Percentiles rank a stretch among this genome's conserved stretches.
phyloP scores from a whole-genome alignment of 1,140 invertebrate species.

The Drosophila parabipectinata region DNA sequence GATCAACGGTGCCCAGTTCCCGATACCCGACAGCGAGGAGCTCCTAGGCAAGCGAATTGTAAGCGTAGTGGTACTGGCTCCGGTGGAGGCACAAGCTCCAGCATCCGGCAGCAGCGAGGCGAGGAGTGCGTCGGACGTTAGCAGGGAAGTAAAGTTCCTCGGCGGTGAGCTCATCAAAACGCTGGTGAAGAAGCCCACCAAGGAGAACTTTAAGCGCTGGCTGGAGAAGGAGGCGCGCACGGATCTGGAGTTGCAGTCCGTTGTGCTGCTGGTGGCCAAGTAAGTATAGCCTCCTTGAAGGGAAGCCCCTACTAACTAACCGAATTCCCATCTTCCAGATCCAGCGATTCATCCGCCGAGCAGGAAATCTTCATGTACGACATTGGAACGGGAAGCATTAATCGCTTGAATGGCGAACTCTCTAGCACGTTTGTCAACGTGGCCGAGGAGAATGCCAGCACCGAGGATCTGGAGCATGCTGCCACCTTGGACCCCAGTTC shows the following conservation, averaged over 20 bases:
- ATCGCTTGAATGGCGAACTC: slow-evolving; percentile 89
- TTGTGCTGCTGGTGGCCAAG: slow-evolving; percentile 91
- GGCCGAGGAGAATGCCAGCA: slow-evolving; percentile 91
- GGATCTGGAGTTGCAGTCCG: slow-evolving; percentile 89
- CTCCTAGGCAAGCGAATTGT: slow-evolving; percentile 90
- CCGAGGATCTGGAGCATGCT: slow-evolving; percentile 87
- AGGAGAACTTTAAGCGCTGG: slow-evolving; percentile 92
- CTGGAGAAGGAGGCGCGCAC: slow-evolving; percentile 90
- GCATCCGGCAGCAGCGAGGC: slow-evolving; percentile 70
- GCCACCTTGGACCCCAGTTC: slow-evolving; percentile 86
- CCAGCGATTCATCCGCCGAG: slow-evolving; percentile 83
- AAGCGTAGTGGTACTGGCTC: slow-evolving; percentile 92
- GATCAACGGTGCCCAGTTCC: slow-evolving; percentile 92
- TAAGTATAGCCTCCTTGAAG: slow-evolving; percentile 84
- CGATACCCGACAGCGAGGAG: slow-evolving; percentile 90
- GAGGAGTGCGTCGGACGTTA: slow-evolving; percentile 76
- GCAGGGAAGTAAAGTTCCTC: slow-evolving; percentile 87
- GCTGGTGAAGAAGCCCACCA: slow-evolving; percentile 89
- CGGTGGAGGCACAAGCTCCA: slow-evolving; percentile 86
- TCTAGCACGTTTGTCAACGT: slow-evolving; percentile 92
- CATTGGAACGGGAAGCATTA: slow-evolving; percentile 87
- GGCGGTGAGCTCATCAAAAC: slow-evolving; percentile 90
- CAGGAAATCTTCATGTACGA: slow-evolving; percentile 95
- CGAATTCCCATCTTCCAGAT: slow-evolving; percentile 27
- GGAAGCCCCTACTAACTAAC: neutral